phyloP scores from a whole-genome alignment of 2,888 invertebrate species.

The Nephrotoma flavescens region DNA sequence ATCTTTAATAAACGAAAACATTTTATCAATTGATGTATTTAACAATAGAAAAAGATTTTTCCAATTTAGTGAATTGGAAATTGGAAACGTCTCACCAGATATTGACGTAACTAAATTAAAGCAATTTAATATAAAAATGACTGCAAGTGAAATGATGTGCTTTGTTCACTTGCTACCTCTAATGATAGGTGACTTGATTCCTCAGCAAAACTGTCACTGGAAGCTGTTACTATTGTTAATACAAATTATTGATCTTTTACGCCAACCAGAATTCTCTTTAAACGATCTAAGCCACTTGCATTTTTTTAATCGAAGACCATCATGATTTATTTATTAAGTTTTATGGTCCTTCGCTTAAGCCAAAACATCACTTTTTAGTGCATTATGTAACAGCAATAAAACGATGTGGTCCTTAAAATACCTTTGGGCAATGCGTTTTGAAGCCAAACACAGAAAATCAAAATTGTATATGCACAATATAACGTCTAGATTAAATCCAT shows the following conservation, averaged over 20 bases:
- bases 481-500: constrained; percentile 7
- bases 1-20: constrained; percentile 9
- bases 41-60: constrained; percentile 14
- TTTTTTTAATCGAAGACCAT: too few relatives aligned
- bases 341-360: neutral
- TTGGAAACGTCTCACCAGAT: constrained; percentile 11
- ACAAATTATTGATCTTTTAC: neutral
- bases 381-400: neutral
- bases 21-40: constrained; percentile 11
- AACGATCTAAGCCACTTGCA: neutral
- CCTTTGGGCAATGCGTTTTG: neutral
- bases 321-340: too few relatives aligned
- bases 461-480: neutral
- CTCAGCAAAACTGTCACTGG: too few relatives aligned
- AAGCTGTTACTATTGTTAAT: neutral
- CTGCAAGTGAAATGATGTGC: constrained; percentile 12
- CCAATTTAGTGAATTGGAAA: constrained; percentile 12
- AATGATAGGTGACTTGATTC: too few relatives aligned
- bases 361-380: neutral
- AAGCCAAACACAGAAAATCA: neutral
- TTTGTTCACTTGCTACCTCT: constrained; percentile 7
- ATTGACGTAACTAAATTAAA: constrained; percentile 9
- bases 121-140: constrained; percentile 12
- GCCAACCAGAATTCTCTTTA: too few relatives aligned
- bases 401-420: neutral